These are phyloP conservation scores for Tamandua tetradactyla DNA, from an alignment of 2,797 vertebrate genomes.

Conservation along the genomic window DNA sequence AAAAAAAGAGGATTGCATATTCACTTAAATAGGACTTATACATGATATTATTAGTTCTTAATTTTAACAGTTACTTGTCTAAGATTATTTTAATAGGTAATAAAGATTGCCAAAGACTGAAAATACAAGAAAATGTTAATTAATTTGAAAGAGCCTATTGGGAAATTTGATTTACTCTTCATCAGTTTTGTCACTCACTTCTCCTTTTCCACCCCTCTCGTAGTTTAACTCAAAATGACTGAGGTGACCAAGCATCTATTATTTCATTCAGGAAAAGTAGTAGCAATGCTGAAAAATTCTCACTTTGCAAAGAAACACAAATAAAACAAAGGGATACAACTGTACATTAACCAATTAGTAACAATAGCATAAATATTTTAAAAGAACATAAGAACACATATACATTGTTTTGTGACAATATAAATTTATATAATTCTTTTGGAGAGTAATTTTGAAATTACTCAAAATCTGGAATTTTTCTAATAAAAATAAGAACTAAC, in stretches of 20 bases:
- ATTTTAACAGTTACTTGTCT: conserved; percentile 44
- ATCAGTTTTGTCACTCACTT: background rate
- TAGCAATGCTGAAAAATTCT: background rate
- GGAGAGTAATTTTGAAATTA: conserved; percentile 29
- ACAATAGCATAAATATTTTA: conserved; percentile 55
- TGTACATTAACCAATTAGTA: conserved; percentile 27
- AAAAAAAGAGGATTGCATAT: conserved; percentile 16
- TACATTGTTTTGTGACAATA: background rate
- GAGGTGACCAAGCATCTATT: background rate
- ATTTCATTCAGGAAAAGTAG: conserved; percentile 43
- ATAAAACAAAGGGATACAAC: conserved; percentile 51
- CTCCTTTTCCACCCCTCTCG: background rate
- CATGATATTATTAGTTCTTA: background rate
- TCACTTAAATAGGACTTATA: background rate
- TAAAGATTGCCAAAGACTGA: background rate
- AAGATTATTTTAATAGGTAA: background rate
- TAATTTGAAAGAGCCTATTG: conserved; percentile 14
- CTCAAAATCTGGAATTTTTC: conserved; percentile 12
- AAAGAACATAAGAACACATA: conserved; percentile 1
- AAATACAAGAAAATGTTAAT: conserved; percentile 27
- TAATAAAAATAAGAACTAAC: conserved; percentile 45
- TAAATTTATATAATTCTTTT: conserved; percentile 7
- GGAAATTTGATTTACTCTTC: background rate
- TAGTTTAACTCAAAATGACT: conserved; percentile 38
- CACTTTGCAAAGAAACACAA: conserved; percentile 46